These are phyloP conservation scores for Sapajus apella DNA, from an alignment of 2,113 vertebrate genomes.

Conservation along the genomic window DNA sequence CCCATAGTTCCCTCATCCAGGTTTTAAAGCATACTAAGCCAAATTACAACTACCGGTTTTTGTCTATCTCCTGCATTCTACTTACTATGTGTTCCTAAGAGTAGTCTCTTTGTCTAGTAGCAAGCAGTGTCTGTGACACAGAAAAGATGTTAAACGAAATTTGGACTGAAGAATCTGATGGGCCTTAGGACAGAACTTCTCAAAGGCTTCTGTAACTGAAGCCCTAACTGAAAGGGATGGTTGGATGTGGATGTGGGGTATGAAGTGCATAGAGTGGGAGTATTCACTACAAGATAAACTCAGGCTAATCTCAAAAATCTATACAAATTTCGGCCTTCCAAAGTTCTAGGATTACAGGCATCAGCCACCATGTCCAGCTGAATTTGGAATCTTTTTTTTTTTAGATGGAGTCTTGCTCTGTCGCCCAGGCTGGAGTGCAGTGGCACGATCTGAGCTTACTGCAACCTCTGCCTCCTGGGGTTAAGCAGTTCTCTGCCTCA, in stretches of 20 bases:
- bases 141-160: background rate
- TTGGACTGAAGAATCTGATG: background rate
- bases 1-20: background rate
- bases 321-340: background rate
- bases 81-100: background rate
- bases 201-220: background rate
- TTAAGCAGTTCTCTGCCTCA: too few species aligned
- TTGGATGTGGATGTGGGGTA: background rate
- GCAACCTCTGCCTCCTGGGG: too few species aligned
- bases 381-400: too few species aligned
- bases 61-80: background rate
- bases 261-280: background rate
- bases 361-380: too few species aligned
- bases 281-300: background rate
- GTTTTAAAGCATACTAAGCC: background rate
- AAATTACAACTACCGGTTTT: background rate
- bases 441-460: too few species aligned
- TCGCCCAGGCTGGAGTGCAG: too few species aligned
- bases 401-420: too few species aligned
- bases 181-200: background rate
- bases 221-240: background rate
- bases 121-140: background rate
- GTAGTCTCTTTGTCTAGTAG: background rate
- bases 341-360: too few species aligned
- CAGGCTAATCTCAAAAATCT: constrained; percentile 17